A percentile compares a stretch with the other conserved stretches of the same genome.
Evolutionary conservation across 2,113 vertebrate species (phyloP).

Genomic region (Ictalurus furcatus): DNA sequence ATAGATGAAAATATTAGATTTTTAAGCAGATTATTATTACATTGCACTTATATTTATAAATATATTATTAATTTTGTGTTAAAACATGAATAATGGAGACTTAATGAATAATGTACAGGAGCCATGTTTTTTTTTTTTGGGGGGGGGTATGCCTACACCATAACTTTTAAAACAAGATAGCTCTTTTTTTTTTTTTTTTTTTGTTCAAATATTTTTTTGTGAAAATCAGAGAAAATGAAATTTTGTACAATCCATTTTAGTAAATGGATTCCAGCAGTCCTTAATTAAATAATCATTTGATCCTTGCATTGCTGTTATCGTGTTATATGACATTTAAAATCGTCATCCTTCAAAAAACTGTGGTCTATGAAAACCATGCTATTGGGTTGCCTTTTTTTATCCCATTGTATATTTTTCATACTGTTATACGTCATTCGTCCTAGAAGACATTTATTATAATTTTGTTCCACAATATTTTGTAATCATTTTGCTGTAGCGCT

Average conservation of each 20-base stretch:
- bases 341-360: not conserved
- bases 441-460: not conserved
- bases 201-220: too few species aligned
- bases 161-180: too few species aligned
- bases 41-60: not conserved
- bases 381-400: not conserved
- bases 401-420: not conserved
- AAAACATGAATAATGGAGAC: not conserved
- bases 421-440: not conserved
- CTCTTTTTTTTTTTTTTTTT: too few species aligned
- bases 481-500: not conserved
- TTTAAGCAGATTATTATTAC: not conserved
- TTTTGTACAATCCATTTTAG: too few species aligned
- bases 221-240: too few species aligned
- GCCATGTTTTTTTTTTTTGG: too few species aligned
- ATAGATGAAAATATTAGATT: not conserved
- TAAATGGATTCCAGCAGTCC: too few species aligned
- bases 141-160: too few species aligned
- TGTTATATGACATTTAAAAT: not conserved
- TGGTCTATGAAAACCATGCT: not conserved
- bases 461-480: not conserved
- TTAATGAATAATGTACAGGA: not conserved
- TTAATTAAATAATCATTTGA: too few species aligned
- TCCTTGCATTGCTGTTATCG: too few species aligned
- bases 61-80: not conserved